Conservation (phyloP, 2,888 invertebrate species). For the Phlogophora meticulosa region DNA sequence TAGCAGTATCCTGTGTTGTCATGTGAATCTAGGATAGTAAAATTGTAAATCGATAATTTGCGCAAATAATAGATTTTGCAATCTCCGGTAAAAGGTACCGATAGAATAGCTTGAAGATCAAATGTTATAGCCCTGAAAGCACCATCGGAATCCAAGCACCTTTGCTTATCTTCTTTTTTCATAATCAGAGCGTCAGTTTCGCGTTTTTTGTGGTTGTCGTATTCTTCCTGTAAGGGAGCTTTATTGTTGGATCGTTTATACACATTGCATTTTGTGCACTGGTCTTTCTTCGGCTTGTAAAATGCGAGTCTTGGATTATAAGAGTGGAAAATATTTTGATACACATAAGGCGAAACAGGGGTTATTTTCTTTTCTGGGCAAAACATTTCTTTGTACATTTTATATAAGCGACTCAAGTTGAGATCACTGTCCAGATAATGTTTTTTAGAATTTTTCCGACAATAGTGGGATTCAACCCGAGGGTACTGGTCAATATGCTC, state of each 20-base stretch:
- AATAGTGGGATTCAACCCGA: constrained; percentile 25
- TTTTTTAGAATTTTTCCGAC: constrained; percentile 28
- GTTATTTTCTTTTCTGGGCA: constrained; percentile 1
- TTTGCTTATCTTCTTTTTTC: constrained; percentile 40
- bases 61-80: no score
- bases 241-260: constrained; percentile 24
- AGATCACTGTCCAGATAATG: constrained; percentile 22
- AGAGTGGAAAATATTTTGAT: constrained; percentile 5
- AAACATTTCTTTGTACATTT: no score
- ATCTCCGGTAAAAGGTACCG: no score
- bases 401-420: constrained; percentile 8
- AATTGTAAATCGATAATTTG: no score
- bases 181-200: constrained; percentile 29
- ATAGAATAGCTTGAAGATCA: no score
- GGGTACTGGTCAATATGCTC: constrained; percentile 26
- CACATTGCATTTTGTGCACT: constrained; percentile 42
- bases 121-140: constrained; percentile 39
- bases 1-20: constrained; percentile 24
- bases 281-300: constrained; percentile 39
- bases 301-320: constrained; percentile 29
- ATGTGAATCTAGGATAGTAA: constrained; percentile 15
- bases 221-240: no score
- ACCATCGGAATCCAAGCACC: constrained; percentile 34
- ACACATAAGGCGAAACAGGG: constrained; percentile 4
- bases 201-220: no score